These are phyloP conservation scores for Lagopus leucura DNA, from an alignment of 2,113 vertebrate species.

Conservation along the genomic window DNA sequence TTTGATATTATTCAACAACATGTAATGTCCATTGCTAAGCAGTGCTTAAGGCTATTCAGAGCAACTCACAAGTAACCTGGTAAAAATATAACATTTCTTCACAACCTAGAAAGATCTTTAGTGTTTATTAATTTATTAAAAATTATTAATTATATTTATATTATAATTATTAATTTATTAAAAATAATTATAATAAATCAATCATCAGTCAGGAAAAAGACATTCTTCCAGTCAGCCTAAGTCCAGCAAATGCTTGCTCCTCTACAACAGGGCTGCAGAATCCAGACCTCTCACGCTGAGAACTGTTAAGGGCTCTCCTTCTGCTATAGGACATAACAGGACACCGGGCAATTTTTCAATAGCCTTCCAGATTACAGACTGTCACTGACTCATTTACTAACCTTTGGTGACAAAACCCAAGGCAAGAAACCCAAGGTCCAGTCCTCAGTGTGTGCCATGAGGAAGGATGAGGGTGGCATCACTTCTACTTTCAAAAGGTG, in stretches of 20 bases:
- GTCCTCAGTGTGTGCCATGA: not conserved
- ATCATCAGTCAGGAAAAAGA: not conserved
- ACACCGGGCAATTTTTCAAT: not conserved
- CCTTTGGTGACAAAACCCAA: not conserved
- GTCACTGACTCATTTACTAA: not conserved
- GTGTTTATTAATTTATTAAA: not conserved
- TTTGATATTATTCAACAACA: conserved; percentile 1
- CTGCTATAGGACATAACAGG: not conserved
- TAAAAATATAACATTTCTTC: not conserved
- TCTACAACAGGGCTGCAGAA: not conserved
- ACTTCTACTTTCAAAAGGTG: not conserved
- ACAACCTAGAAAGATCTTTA: not conserved
- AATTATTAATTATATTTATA: too few species aligned
- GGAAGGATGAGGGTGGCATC: not conserved
- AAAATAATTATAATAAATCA: not conserved
- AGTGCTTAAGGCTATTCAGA: not conserved
- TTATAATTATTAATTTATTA: not conserved
- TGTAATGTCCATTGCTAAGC: not conserved
- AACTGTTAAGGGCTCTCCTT: not conserved
- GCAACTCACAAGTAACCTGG: not conserved
- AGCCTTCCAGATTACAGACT: not conserved
- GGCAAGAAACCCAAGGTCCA: not conserved
- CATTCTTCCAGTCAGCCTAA: not conserved
- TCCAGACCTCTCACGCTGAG: not conserved
- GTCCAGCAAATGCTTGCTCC: not conserved